Conservation (phyloP, 2,888 invertebrate species). For the Lagria hirta region DNA sequence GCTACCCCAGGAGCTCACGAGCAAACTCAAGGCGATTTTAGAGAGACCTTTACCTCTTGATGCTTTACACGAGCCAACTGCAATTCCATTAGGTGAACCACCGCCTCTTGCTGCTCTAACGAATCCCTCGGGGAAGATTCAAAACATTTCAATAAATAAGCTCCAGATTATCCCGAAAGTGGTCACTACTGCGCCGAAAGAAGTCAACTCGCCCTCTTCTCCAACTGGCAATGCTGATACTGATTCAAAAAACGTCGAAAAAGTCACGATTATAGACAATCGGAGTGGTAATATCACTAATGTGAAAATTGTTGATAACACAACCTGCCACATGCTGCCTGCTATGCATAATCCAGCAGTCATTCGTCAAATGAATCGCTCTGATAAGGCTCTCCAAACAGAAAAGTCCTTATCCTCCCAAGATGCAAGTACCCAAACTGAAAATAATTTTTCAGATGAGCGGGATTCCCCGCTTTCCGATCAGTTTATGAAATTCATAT, state of each 20-base stretch:
- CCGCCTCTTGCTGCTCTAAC: not conserved
- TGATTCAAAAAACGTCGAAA: no score
- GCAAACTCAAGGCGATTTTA: constrained; percentile 1
- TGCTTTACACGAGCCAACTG: no score
- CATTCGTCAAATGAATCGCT: no score
- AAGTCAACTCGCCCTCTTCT: no score
- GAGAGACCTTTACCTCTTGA: no score
- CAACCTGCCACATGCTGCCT: constrained; percentile 13
- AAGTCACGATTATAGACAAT: not conserved
- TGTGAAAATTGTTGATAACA: constrained; percentile 4
- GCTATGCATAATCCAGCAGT: no score
- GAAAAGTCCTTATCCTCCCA: not conserved
- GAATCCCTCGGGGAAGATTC: not conserved
- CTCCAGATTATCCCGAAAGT: no score
- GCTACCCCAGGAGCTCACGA: no score
- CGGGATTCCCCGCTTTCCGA: constrained; percentile 8
- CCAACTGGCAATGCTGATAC: no score
- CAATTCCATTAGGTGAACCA: no score
- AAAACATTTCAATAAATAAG: no score
- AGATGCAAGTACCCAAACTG: constrained; percentile 15
- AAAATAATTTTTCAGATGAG: not conserved
- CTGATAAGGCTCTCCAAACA: constrained; percentile 9
- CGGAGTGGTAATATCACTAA: not conserved
- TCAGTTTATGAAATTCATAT: constrained; percentile 7
- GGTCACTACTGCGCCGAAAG: no score